phyloP scores from a whole-genome alignment of 2,113 vertebrate species.

The Pimephales promelas region DNA sequence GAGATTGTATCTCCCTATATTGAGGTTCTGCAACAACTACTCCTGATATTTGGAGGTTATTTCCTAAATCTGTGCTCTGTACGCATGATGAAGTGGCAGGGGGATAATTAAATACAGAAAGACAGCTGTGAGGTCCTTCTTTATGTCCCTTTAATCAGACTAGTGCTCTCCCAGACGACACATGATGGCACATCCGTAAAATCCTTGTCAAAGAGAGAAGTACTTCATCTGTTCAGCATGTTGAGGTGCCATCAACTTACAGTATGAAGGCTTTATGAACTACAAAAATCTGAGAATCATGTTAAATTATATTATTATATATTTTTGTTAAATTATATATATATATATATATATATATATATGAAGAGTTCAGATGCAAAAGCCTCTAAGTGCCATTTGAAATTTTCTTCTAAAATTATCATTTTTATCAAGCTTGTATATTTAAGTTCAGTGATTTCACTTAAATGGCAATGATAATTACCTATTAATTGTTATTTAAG shows the following conservation, averaged over 20 bases:
- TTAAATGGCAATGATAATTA: too few relatives aligned
- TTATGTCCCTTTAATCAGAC: conserved; percentile 23
- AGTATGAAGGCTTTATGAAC: background rate
- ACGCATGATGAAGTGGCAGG: background rate
- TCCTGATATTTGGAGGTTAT: background rate
- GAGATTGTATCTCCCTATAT: background rate
- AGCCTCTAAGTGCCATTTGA: too few relatives aligned
- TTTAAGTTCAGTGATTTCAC: too few relatives aligned
- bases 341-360: too few relatives aligned
- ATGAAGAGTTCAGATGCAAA: too few relatives aligned
- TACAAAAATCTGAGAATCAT: background rate
- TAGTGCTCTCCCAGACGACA: background rate
- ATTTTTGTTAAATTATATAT: too few relatives aligned
- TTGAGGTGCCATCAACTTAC: background rate
- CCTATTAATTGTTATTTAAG: too few relatives aligned
- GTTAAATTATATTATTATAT: background rate
- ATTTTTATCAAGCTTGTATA: too few relatives aligned
- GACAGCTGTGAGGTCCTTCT: conserved; percentile 15
- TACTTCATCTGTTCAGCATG: conserved; percentile 3
- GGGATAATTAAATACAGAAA: conserved; percentile 4
- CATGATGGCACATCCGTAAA: background rate
- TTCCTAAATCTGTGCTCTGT: background rate
- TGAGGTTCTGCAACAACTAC: conserved; percentile 5
- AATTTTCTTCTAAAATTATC: too few relatives aligned
- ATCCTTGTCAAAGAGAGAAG: background rate